Conservation (phyloP, 2,113 vertebrate genomes). For the Dendrocopos noguchii region DNA sequence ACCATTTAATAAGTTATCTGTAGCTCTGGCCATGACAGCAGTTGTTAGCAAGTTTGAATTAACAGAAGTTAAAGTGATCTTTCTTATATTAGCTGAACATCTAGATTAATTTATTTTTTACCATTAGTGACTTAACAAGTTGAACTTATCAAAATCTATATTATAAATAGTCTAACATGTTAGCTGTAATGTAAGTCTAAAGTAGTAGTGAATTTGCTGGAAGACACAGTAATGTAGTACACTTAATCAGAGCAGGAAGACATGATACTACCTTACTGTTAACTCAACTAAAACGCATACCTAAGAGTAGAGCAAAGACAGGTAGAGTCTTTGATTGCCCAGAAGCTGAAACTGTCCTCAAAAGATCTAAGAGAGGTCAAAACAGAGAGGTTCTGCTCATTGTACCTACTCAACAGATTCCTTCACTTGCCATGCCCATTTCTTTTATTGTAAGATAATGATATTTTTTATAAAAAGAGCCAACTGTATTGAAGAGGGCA, state of each 20-base stretch:
- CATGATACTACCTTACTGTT: accelerated
- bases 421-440: background rate
- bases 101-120: background rate
- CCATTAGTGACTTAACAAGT: background rate
- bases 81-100: background rate
- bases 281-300: background rate
- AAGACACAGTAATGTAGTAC: background rate
- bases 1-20: background rate
- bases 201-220: background rate
- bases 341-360: background rate
- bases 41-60: background rate
- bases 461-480: background rate
- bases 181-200: background rate
- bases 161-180: background rate
- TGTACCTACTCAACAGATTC: background rate
- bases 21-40: background rate
- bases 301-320: background rate
- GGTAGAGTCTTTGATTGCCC: background rate
- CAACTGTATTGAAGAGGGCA: background rate
- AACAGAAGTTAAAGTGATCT: background rate
- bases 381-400: background rate
- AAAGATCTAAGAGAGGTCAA: background rate
- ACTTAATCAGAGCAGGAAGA: background rate
- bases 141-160: background rate
- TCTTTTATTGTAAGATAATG: background rate